Base-by-base conservation (phyloP, 2,113 vertebrate species). In the Sylvietta virens region DNA sequence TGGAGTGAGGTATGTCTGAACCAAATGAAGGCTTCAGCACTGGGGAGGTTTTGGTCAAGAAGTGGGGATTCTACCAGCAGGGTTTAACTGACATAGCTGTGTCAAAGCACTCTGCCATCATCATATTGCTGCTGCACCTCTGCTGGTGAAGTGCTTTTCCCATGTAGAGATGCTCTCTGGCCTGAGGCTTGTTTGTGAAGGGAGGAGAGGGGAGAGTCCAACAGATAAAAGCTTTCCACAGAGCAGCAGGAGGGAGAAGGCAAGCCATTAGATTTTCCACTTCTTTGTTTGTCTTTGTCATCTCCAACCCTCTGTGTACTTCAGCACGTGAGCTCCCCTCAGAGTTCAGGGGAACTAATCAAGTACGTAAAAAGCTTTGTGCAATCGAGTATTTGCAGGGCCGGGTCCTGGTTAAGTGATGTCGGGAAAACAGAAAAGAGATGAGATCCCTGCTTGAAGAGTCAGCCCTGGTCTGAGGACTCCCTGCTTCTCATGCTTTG, bases 181-280 rank as follows among this genome's bases (percentile, higher is more conserved):
- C 90, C 92, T 57, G n/a, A 78, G 92, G 88, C 76, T 96, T 92
- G 90, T 93, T 95, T 96, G 80, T 70, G 64, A 88, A 90, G 76
- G 82, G 83, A 95, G 82, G 40, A 96, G 47, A 94, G 54, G 33
- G 66, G 73, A 73, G 70, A 94, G 42, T 66, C 95, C 78, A 73
- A 57, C 45, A 74, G 88, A 93, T 86, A 65, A 96, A 94, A 92
- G 88, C 92, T 94, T 93, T 94, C 76, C 85, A 81, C 20, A 4
- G 72, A 95, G 82, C 79, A 96, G 88, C 94, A 88, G 95, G 96
- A 92, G 76, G 67, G 86, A 92, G 82, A 93, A 90, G 82, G 82
- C 76, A 94, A 88, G 61, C 88, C 92, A 92, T 93, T 95, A 96
- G 95, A 81, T 86, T 78, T 71, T 44, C 76, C 8, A 3, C 67